Conservation (phyloP, 2,113 vertebrate species). For the Labeo catla region DNA sequence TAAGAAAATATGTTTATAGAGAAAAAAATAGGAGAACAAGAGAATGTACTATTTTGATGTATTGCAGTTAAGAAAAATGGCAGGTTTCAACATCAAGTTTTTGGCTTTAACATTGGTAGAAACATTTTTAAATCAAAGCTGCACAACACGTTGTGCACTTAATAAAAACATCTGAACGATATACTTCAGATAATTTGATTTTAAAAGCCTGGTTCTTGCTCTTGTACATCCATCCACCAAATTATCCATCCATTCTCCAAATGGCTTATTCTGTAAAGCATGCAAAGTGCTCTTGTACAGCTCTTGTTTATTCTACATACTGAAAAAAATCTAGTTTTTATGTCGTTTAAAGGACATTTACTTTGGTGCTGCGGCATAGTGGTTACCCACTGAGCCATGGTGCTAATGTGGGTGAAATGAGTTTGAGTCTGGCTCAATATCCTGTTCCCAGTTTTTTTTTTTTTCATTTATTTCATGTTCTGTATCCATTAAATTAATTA, state of each 20-base stretch:
- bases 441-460: neutral
- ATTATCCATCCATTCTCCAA: neutral
- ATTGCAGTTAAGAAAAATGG: neutral
- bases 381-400: neutral
- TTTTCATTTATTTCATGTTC: too few species aligned
- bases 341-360: neutral
- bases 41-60: constrained; percentile 15
- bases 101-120: neutral
- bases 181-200: neutral
- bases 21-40: constrained; percentile 27
- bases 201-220: neutral
- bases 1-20: constrained; percentile 69
- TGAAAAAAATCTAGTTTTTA: neutral
- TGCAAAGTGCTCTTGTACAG: neutral
- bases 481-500: too few species aligned
- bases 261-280: neutral
- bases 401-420: neutral
- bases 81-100: neutral
- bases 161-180: neutral
- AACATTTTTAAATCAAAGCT: neutral
- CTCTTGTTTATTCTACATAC: neutral
- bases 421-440: neutral
- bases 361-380: neutral
- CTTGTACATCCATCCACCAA: neutral
- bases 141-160: neutral